phyloP scores from a whole-genome alignment of 2,888 invertebrate species.

The Standfussiana lucernea region DNA sequence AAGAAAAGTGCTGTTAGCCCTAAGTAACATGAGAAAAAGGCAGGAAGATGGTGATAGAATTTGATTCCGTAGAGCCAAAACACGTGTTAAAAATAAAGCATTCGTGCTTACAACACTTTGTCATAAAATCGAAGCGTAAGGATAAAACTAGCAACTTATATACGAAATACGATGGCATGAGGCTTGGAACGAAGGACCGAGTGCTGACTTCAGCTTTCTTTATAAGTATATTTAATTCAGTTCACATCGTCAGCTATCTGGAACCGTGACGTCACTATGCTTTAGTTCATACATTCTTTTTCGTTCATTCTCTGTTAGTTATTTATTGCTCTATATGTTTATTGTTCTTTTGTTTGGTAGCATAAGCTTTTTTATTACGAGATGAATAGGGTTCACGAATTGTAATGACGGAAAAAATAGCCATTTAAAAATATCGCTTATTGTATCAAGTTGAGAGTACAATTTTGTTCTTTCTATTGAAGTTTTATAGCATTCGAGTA shows the following conservation, averaged over 20 bases:
- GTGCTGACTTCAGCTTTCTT: constrained; percentile 32
- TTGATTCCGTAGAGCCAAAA: not conserved
- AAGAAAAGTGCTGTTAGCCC: not conserved
- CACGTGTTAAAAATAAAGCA: not conserved
- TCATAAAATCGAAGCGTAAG: not conserved
- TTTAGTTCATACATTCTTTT: constrained; percentile 52
- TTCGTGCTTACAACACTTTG: not conserved
- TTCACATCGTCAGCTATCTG: constrained; percentile 32
- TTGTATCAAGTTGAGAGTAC: not conserved
- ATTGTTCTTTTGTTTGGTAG: constrained; percentile 43
- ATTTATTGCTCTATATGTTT: constrained; percentile 50
- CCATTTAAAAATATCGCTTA: not conserved
- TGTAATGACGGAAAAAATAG: not conserved
- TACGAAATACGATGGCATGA: constrained; percentile 4
- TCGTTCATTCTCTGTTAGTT: constrained; percentile 46
- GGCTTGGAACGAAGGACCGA: constrained; percentile 13
- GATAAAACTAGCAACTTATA: constrained; percentile 14
- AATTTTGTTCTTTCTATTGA: not conserved
- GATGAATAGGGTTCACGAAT: constrained; percentile 8
- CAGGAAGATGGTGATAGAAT: not conserved
- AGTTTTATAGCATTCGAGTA: not conserved
- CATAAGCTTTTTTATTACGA: constrained; percentile 11
- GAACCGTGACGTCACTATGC: constrained; percentile 49
- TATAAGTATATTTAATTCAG: constrained; percentile 52
- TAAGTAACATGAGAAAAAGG: not conserved